These are phyloP conservation scores for Salvelinus alpinus DNA, from an alignment of 2,113 vertebrate genomes.

Conservation along the genomic window DNA sequence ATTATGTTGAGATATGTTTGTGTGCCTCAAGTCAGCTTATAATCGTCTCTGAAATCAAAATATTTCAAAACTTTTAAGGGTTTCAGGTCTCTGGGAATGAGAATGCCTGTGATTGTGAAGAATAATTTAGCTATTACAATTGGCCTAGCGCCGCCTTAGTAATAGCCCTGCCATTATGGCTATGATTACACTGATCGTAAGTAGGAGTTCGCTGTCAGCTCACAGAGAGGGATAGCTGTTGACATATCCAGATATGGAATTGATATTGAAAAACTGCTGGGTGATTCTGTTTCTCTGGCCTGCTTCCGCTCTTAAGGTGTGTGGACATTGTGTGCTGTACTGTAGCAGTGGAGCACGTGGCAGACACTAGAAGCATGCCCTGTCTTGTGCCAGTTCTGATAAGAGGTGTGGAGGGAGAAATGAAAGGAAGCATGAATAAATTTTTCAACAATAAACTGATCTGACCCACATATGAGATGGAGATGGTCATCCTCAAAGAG, in stretches of 20 bases:
- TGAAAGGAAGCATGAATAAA: neutral
- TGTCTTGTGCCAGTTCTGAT: neutral
- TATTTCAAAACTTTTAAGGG: neutral
- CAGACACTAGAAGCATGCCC: neutral
- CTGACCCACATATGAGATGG: neutral
- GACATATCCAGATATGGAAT: neutral
- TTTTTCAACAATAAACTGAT: neutral
- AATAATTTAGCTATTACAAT: neutral
- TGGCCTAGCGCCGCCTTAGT: neutral
- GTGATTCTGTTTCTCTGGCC: neutral
- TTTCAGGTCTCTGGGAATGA: neutral
- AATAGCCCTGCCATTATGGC: neutral
- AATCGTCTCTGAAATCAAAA: no score
- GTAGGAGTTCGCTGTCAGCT: neutral
- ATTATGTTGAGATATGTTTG: no score
- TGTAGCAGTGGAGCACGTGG: neutral
- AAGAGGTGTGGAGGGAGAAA: neutral
- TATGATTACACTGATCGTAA: neutral
- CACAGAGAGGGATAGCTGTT: neutral
- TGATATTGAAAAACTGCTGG: neutral
- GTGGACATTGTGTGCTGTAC: neutral
- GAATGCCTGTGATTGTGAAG: neutral
- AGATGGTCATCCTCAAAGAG: neutral
- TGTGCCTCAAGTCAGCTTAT: no score
- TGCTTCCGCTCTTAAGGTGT: neutral